These are phyloP conservation scores for Crotophaga sulcirostris DNA, from an alignment of 2,113 vertebrate genomes.

Conservation along the genomic window DNA sequence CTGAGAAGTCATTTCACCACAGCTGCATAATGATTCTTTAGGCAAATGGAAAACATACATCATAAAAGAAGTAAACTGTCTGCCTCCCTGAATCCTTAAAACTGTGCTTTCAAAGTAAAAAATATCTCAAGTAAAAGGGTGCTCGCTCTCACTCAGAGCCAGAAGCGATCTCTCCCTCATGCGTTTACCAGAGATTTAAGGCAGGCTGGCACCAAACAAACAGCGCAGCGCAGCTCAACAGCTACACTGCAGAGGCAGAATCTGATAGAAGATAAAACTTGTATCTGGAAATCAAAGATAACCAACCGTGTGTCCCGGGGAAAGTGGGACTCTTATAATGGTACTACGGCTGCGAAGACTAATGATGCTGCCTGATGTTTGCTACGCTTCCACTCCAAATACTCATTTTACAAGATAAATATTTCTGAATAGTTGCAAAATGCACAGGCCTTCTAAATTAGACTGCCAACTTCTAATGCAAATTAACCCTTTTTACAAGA, in stretches of 20 bases:
- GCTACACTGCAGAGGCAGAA: neutral
- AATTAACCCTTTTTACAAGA: neutral
- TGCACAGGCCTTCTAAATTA: neutral
- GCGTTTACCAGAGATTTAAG: slow-evolving; percentile 18
- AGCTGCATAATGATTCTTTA: neutral
- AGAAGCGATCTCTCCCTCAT: neutral
- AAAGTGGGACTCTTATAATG: neutral
- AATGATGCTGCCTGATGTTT: neutral
- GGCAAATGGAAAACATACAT: neutral
- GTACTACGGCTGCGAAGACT: neutral
- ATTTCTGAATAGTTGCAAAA: neutral
- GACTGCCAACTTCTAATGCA: neutral
- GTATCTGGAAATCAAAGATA: slow-evolving; percentile 30
- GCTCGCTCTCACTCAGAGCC: neutral
- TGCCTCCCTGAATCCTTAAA: neutral
- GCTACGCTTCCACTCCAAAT: neutral
- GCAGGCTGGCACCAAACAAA: slow-evolving; percentile 9
- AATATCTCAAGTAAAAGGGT: neutral
- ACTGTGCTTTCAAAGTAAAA: neutral
- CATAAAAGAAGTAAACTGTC: neutral
- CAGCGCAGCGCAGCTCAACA: neutral
- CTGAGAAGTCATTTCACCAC: neutral
- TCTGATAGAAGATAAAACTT: neutral
- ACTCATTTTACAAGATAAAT: neutral
- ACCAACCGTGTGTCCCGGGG: neutral